Conservation (phyloP, 2,797 vertebrate genomes). For the Steatocranus sp. region DNA sequence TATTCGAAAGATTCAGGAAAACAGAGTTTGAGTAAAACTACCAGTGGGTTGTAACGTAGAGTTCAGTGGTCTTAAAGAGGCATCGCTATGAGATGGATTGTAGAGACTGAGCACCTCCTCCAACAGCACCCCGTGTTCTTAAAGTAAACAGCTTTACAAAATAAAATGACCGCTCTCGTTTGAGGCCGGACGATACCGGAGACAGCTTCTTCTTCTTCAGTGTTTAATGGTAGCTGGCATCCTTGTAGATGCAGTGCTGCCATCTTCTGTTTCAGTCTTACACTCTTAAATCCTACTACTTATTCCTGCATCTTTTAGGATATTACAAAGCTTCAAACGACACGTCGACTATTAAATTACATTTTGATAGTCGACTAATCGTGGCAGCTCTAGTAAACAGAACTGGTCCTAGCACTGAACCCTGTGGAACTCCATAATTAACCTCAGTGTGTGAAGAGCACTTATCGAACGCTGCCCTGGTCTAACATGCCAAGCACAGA, state of each 20-base stretch:
- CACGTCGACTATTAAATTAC: not conserved
- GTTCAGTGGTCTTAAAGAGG: not conserved
- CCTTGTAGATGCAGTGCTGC: not conserved
- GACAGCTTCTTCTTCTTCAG: rapidly evolving
- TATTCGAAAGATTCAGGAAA: not conserved
- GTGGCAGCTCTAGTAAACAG: not conserved
- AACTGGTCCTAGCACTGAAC: not conserved
- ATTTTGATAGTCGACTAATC: not conserved
- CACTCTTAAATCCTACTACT: rapidly evolving
- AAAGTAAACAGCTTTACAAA: not conserved
- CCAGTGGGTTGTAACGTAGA: not conserved
- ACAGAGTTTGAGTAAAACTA: not conserved
- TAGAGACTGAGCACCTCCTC: not conserved
- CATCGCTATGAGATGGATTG: not conserved
- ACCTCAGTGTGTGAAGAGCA: not conserved
- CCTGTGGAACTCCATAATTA: not conserved
- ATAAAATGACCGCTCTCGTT: rapidly evolving
- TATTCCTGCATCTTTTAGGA: not conserved
- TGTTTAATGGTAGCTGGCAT: not conserved
- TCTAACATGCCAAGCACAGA: not conserved
- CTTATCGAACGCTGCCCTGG: not conserved
- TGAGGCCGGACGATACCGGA: not conserved
- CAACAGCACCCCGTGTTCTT: not conserved
- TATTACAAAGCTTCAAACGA: not conserved
- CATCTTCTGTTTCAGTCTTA: not conserved